phyloP scores from a whole-genome alignment of 2,113 vertebrate species.

The Sphaerodactylus townsendi region DNA sequence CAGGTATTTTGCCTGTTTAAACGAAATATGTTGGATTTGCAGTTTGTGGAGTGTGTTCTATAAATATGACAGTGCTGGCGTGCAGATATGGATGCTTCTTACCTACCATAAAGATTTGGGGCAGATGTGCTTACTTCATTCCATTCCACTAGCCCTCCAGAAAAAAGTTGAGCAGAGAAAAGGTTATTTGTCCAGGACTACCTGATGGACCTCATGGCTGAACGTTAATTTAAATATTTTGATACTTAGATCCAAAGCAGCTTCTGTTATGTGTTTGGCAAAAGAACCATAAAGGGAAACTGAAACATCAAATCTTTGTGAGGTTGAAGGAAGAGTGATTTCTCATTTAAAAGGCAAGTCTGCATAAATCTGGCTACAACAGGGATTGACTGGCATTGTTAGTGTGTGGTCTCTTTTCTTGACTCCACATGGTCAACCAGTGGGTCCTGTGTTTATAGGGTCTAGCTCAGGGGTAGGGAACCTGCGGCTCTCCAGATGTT shows the following conservation, averaged over 20 bases:
- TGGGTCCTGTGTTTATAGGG: not conserved
- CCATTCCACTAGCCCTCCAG: not conserved
- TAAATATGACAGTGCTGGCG: not conserved
- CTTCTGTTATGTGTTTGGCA: not conserved
- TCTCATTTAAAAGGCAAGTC: not conserved
- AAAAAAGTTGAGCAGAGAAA: not conserved
- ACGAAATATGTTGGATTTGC: not conserved
- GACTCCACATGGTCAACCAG: not conserved
- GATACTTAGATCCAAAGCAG: not conserved
- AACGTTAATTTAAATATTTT: not conserved
- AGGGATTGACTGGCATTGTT: not conserved
- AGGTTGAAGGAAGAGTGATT: not conserved
- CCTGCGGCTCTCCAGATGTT: no score
- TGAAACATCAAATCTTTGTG: not conserved
- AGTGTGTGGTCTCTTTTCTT: not conserved
- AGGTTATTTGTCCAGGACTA: not conserved
- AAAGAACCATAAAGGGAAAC: not conserved
- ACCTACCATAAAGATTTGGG: not conserved
- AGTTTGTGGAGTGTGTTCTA: constrained; percentile 1
- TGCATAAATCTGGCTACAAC: not conserved
- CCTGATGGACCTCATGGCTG: not conserved
- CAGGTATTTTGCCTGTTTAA: not conserved
- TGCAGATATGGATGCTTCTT: not conserved
- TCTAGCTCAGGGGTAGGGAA: no score
- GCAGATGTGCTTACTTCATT: not conserved